Percentiles rank a stretch among this genome's conserved stretches.
Conservation (phyloP, 2,797 vertebrate species). For the Danio choprae region DNA sequence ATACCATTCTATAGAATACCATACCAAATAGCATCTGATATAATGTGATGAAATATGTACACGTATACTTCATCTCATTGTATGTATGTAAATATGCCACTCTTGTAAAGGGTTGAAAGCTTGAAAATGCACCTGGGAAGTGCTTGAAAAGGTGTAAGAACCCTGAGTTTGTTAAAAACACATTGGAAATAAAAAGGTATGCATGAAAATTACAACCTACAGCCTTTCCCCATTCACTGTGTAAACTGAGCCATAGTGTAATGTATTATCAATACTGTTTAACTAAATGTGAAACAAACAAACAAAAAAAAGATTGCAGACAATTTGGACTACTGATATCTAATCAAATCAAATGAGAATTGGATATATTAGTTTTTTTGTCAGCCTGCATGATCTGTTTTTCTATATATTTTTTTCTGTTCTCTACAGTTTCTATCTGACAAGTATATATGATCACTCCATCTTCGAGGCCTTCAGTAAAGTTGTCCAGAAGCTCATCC, state of each 20-base stretch:
- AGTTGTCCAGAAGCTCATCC: conserved; percentile 99
- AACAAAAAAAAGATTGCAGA: not conserved
- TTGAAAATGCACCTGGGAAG: no score
- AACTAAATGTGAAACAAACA: not conserved
- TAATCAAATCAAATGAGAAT: not conserved
- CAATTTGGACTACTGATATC: not conserved
- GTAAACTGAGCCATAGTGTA: not conserved
- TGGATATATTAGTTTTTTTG: not conserved
- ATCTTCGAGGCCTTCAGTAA: conserved; percentile 99
- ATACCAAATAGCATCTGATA: no score
- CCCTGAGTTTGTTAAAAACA: no score
- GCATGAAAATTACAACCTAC: no score
- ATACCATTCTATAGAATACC: no score
- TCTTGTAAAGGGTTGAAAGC: no score
- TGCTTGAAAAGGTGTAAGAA: no score
- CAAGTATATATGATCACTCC: conserved; percentile 99
- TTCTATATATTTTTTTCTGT: conserved; percentile 9
- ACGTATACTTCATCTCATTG: no score
- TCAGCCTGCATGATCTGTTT: not conserved
- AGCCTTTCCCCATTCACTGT: no score
- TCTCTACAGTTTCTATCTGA: conserved; percentile 94
- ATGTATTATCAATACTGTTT: not conserved
- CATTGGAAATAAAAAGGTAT: no score
- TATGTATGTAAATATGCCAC: no score
- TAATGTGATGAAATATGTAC: no score